phyloP scores from a whole-genome alignment of 2,113 vertebrate genomes.

The Rhadina sibilatrix region DNA sequence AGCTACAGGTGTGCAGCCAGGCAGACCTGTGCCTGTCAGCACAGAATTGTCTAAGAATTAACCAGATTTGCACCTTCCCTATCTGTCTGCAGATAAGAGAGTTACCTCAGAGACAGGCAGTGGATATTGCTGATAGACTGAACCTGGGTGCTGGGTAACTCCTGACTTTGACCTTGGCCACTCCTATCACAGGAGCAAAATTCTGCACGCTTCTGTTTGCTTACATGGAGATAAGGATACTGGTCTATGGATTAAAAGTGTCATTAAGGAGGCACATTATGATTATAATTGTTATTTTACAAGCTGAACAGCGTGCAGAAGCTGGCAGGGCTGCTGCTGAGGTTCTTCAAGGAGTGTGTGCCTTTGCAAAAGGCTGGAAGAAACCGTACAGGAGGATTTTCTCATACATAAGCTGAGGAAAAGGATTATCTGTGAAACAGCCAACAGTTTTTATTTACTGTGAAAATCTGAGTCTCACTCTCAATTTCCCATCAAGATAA shows the following conservation, averaged over 20 bases:
- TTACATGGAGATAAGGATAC: not conserved
- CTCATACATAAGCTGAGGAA: not conserved
- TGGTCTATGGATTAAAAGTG: not conserved
- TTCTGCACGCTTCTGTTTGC: not conserved
- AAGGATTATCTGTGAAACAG: conserved; percentile 6
- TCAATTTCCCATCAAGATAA: conserved; percentile 50
- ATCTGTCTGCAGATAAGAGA: not conserved
- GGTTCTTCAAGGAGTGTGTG: not conserved
- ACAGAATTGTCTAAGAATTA: not conserved
- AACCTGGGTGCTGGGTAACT: not conserved
- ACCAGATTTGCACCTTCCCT: not conserved
- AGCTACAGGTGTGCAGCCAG: not conserved
- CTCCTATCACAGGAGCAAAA: not conserved
- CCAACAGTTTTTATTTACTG: conserved; percentile 51
- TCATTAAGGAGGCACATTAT: not conserved
- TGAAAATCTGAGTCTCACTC: conserved; percentile 30
- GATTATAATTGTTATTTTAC: not conserved
- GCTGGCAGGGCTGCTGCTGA: not conserved
- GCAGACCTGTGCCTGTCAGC: not conserved
- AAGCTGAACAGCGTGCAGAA: not conserved
- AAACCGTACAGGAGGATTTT: not conserved
- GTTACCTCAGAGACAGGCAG: not conserved
- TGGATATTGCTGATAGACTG: not conserved
- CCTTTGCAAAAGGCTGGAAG: not conserved
- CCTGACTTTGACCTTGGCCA: not conserved